Evolutionary conservation across 1,140 invertebrate species (phyloP), one percentile per base, ranked within the genome.

Genomic region (Temnothorax longispinosus): DNA sequence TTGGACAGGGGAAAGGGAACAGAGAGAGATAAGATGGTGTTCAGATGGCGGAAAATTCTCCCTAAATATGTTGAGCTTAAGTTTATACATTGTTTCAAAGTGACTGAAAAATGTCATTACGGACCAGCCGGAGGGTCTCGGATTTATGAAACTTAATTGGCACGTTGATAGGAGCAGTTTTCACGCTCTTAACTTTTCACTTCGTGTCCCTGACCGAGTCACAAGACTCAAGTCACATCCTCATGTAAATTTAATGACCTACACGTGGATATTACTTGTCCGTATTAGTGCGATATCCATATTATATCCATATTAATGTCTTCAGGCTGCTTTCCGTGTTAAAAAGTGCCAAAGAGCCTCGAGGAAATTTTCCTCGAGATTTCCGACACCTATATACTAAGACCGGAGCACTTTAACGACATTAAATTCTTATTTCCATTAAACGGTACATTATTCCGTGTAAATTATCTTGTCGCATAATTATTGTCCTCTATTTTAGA

Each of bases 191-290:
- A 91, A 88, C 78, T 91, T 91, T 91, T 89, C 89, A 89, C 88
- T 91, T 91, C 75, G 71, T 81, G 82, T 91, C 80, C 65, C 64
- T 65, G 69, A 35, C 27, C 41, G 44, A 41, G 32, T 78, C 47
- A 64, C 60, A 27, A 54, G 58, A 62, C 82, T 91, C 54, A 84
- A 84, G 80, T 84, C 80, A 56, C 69, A 60, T 75, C 80, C 91
- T 93, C 92, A 93, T 93, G 92, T 92, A 91, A 92, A 92, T 92
- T 93, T 92, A 92, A 93, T 88, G 91, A 90, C 82, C 62, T 91
- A 85, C 82, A 86, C 88, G 67, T 89, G 89, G 88, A 21, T 85
- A 47, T 54, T 77, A 76, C 89, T 90, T 65, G 87, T 91, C 74
- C 56, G 58, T 76, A 86, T 86, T 80, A 67, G 54, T 67, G 52